Conservation (phyloP, 2,888 invertebrate genomes). For the Drosophila atripex region DNA sequence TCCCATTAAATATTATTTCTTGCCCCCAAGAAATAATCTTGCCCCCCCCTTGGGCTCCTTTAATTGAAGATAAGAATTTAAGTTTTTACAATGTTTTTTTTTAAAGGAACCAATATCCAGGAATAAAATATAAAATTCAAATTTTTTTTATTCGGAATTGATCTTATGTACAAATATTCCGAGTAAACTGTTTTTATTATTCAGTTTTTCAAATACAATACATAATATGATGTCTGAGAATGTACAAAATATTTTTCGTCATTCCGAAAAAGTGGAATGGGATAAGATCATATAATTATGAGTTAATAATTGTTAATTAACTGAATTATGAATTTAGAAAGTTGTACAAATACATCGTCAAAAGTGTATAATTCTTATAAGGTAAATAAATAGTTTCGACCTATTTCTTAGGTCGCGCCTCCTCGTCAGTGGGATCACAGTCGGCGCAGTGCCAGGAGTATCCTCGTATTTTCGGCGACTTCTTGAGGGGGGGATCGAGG, state of each 20-base stretch:
- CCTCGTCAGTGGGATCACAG: conserved; percentile 92
- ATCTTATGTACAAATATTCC: too few relatives aligned
- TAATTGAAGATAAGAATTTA: too few relatives aligned
- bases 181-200: not conserved
- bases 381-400: conserved; percentile 2
- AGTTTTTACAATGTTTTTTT: too few relatives aligned
- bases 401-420: conserved; percentile 58
- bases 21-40: too few relatives aligned
- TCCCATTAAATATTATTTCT: too few relatives aligned
- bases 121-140: too few relatives aligned
- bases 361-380: not conserved
- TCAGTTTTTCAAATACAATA: not conserved
- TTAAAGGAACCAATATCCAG: too few relatives aligned
- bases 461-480: conserved; percentile 96
- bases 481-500: conserved; percentile 96
- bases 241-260: not conserved
- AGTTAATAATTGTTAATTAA: not conserved
- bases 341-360: not conserved
- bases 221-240: not conserved
- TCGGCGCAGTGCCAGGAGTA: conserved; percentile 98
- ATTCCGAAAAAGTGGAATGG: not conserved
- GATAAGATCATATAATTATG: not conserved
- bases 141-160: too few relatives aligned
- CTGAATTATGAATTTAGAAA: not conserved
- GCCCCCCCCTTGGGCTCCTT: too few relatives aligned